These are phyloP conservation scores for Pipa parva DNA, from an alignment of 2,113 vertebrate genomes.

Conservation along the genomic window DNA sequence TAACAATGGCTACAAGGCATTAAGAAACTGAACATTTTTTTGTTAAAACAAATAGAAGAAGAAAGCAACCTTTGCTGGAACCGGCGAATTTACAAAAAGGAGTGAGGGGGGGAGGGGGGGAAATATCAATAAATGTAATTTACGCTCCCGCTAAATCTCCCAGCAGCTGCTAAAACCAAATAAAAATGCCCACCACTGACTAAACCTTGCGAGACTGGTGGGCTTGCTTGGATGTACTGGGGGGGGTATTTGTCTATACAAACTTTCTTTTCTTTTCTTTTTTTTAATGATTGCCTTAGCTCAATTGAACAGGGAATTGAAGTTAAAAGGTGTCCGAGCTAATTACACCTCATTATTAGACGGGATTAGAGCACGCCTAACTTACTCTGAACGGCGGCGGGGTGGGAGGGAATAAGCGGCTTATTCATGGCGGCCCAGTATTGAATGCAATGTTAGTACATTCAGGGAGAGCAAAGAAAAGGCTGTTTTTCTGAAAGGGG, in stretches of 20 bases:
- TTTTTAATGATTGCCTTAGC: conserved; percentile 30
- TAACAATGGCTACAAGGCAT: too few relatives aligned
- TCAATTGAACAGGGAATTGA: conserved; percentile 26
- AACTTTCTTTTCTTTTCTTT: conserved; percentile 11
- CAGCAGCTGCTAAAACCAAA: conserved; percentile 5
- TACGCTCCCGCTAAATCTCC: not conserved
- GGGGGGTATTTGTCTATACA: not conserved
- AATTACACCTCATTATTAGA: conserved; percentile 36
- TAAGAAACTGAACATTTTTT: not conserved
- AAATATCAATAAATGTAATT: not conserved
- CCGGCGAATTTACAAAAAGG: not conserved
- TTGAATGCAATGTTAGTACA: conserved; percentile 36
- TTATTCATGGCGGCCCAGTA: conserved; percentile 11
- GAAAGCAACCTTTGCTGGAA: not conserved
- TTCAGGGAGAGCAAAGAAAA: conserved; percentile 27
- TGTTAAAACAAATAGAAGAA: not conserved
- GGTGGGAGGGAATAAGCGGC: conserved; percentile 3
- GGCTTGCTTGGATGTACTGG: not conserved
- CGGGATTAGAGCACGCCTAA: conserved; percentile 31
- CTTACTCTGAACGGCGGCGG: conserved; percentile 22
- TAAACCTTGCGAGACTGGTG: conserved; percentile 18
- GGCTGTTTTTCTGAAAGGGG: conserved; percentile 32
- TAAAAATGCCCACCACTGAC: not conserved
- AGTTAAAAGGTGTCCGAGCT: conserved; percentile 33
- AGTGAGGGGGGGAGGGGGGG: not conserved